Evolutionary conservation across 2,888 invertebrate genomes (phyloP).

Genomic region (Cyaniris semiargus): DNA sequence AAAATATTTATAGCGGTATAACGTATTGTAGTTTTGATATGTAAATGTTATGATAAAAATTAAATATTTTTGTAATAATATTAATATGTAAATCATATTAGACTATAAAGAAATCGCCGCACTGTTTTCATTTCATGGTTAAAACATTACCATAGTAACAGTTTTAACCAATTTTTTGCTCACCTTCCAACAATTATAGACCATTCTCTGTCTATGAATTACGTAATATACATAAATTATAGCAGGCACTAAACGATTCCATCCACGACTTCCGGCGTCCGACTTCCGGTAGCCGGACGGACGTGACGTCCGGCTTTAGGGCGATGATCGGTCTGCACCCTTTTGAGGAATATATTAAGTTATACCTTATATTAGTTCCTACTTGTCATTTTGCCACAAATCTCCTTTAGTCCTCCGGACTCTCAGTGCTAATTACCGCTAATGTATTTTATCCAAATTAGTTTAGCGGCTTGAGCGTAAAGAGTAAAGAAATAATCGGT

Average conservation of each 20-base stretch:
- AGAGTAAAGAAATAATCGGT: too few relatives aligned
- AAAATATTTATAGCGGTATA: too few relatives aligned
- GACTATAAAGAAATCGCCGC: too few relatives aligned
- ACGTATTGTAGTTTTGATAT: too few relatives aligned
- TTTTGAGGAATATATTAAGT: neutral
- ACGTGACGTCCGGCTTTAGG: constrained; percentile 7
- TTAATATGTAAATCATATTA: too few relatives aligned
- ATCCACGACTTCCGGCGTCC: constrained; percentile 1
- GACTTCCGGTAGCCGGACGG: constrained; percentile 1
- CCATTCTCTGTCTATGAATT: neutral
- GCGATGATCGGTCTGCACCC: neutral
- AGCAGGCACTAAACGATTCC: neutral
- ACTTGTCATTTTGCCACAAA: neutral
- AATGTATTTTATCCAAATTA: too few relatives aligned
- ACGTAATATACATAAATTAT: neutral
- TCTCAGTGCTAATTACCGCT: too few relatives aligned
- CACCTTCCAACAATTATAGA: neutral
- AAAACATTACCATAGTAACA: neutral
- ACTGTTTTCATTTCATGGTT: neutral
- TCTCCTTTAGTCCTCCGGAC: too few relatives aligned
- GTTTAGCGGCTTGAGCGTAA: too few relatives aligned
- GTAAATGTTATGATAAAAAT: too few relatives aligned
- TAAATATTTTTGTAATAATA: too few relatives aligned
- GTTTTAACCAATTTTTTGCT: neutral
- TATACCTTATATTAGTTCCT: too few relatives aligned